Evolutionary conservation across 1,140 invertebrate genomes (phyloP), one percentile per base, ranked within the genome.

Genomic region (Aphelinus atriplicis): DNA sequence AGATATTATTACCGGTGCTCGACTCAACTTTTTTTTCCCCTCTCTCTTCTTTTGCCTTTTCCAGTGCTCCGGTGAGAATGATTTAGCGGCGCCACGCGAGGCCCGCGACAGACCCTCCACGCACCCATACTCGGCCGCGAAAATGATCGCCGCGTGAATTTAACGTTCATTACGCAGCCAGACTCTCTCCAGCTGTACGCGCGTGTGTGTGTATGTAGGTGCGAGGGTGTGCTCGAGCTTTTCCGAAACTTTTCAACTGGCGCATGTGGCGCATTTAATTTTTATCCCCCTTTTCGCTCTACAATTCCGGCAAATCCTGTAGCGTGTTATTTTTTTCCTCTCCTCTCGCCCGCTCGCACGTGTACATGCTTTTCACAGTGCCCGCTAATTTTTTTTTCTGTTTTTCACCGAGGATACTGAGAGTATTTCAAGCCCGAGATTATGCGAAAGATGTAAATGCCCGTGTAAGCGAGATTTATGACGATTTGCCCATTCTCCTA

Each of bases 1-100:
- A 3, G 50, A 51, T 71, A 71, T 61, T 63, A 71, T 71, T 71
- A 71, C 69, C 47, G 51, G 7, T 10, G 50, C 9, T 61, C 2
- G 46, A 42, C n/a, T 51, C n/a, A 48, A 3, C 2, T 69, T 57
- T 60, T n/a, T 60, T 50, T 48, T 10, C 4, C 47, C 9, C 47
- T 64, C 48, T 26, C 45, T 53, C 45, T 53, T 43, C 42, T 55
- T 42, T 53, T 50, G 4, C 4, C 62, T 69, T 56, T 53, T 53
- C 9, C 45, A 55, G 42, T 51, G 53, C 45, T 67, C 45, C 45
- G 2, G 55, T 57, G 3, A 58, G 45, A 26, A 55, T 68, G n/a
- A 68, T 58, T 58, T 68, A 58, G 55, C 46, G 10, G 48, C n/a
- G 43, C 26, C 57, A 57, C 46, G 10, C 5, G 7, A 58, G 3